Percentiles rank a stretch among this genome's conserved stretches.
These are phyloP conservation scores for Takifugu bimaculatus DNA, from an alignment of 2,113 vertebrate species.

Conservation along the genomic window DNA sequence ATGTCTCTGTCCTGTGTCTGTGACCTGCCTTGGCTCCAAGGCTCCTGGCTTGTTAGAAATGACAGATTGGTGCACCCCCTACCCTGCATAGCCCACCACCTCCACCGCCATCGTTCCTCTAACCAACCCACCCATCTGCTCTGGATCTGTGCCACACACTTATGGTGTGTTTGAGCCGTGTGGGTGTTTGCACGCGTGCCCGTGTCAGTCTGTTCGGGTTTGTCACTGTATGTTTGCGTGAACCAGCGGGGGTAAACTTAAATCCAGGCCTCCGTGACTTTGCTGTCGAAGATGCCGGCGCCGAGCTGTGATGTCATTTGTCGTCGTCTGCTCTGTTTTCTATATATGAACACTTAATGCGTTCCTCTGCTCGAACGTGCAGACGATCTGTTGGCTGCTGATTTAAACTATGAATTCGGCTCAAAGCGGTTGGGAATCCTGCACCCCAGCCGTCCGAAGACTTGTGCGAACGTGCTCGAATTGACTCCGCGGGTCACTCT, in stretches of 20 bases:
- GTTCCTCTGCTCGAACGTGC: conserved; percentile 27
- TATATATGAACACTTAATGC: conserved; percentile 19
- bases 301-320: conserved; percentile 12
- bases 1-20: conserved; percentile 43
- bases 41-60: conserved; percentile 78
- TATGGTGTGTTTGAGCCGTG: conserved; percentile 32
- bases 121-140: conserved; percentile 68
- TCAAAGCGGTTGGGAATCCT: conserved; percentile 12
- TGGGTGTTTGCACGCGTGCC: conserved; percentile 8
- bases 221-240: conserved; percentile 22
- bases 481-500: conserved; percentile 43
- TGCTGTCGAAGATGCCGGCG: conserved; percentile 22
- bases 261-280: conserved; percentile 24
- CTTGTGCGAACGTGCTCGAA: conserved; percentile 24
- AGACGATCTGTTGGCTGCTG: conserved; percentile 1
- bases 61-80: conserved; percentile 69
- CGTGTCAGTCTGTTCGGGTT: conserved; percentile 19
- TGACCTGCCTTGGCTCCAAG: conserved; percentile 68
- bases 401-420: conserved; percentile 19
- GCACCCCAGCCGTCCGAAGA: conserved; percentile 6
- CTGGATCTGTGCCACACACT: conserved; percentile 58
- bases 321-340: conserved; percentile 22
- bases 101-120: conserved; percentile 30
- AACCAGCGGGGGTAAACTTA: conserved; percentile 14
- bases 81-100: conserved; percentile 39